Evolutionary conservation across 2,888 invertebrate species (phyloP), one percentile per base, ranked within the genome.

Genomic region (Sisyra terminalis): DNA sequence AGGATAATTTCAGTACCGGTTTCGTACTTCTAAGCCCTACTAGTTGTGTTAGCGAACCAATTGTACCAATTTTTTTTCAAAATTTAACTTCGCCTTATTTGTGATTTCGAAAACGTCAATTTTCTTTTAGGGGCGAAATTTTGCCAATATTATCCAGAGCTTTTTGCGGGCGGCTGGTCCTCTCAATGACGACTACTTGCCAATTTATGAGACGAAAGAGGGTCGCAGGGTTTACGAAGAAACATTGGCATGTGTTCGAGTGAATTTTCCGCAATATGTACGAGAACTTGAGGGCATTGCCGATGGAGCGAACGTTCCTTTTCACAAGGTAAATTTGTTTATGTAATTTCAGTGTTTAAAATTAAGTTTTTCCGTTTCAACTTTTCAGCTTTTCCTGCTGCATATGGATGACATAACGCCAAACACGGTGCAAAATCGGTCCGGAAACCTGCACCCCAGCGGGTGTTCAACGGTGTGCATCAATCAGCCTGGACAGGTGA

Each of bases 251-350:
- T 70, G 70, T 47, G 77, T 82, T 49, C 73, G 73, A 50, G 59
- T 67, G 39, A 75, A 77, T 50, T 88, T 74, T 60, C 88, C 89
- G 0, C 82, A 86, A 53, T 89, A 89, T 55, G 66, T 89, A 2
- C 70, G 75, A 46, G 90, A 90, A 61, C 65, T 90, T 32, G 75
- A 83, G 57, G 90, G 89, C 6, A 73, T 80, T n/a, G 83, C 89
- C 6, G 85, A 87, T 55, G 89, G 90, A 1, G 78, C 88, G 1
- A 70, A 76, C 49, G 79, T 89, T 3, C 80, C 86, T 1, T 89
- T 89, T 58, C 64, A 83, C 50, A 80, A 85, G 73, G 88, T 86
- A 59, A 58, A 29, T 15, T 9, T 18, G 9, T 37, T 34, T 7
- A n/a, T 11, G 11, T n/a, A 6, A 11, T 34, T 7, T 34, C 9